Percentiles rank a stretch among this genome's conserved stretches.
These are phyloP conservation scores for Chrysina gloriosa DNA, from an alignment of 2,888 invertebrate genomes.

Conservation along the genomic window DNA sequence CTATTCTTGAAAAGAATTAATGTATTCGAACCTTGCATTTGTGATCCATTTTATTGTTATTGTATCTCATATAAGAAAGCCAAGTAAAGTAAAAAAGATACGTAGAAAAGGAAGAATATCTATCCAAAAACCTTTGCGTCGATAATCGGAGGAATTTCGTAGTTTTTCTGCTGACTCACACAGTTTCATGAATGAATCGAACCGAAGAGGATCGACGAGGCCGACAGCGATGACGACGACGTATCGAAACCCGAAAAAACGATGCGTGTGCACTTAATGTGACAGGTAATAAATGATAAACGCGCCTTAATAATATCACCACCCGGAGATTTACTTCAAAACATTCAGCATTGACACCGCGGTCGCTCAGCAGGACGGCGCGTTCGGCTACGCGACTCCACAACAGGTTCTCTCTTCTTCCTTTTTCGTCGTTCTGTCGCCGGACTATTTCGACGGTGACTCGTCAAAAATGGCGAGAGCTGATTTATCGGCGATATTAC, in stretches of 20 bases:
- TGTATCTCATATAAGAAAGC: no score
- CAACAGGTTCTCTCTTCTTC: slow-evolving; percentile 15
- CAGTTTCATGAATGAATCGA: slow-evolving; percentile 30
- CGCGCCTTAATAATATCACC: slow-evolving; percentile 47
- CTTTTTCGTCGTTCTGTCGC: slow-evolving; percentile 7
- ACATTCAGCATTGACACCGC: slow-evolving; percentile 38
- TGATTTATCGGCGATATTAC: background rate
- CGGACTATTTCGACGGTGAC: slow-evolving; percentile 22
- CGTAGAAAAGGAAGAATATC: background rate
- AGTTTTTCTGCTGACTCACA: slow-evolving; percentile 27
- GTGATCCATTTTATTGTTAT: no score
- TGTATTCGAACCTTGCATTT: no score
- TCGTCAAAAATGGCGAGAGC: background rate
- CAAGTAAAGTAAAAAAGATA: background rate
- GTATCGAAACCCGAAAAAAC: slow-evolving; percentile 25
- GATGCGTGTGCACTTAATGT: slow-evolving; percentile 41
- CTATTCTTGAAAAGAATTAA: no score
- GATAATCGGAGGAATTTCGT: slow-evolving; percentile 17
- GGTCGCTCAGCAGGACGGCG: slow-evolving; percentile 25
- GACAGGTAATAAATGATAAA: slow-evolving; percentile 50
- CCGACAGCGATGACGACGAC: slow-evolving; percentile 21
- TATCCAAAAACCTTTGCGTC: background rate
- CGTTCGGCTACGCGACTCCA: slow-evolving; percentile 16
- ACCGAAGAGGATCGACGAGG: background rate
- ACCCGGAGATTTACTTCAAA: slow-evolving; percentile 48